Percentiles rank a stretch among this genome's conserved stretches.
These are phyloP conservation scores for Rhagoletis pomonella DNA, from an alignment of 1,140 invertebrate species.

Conservation along the genomic window DNA sequence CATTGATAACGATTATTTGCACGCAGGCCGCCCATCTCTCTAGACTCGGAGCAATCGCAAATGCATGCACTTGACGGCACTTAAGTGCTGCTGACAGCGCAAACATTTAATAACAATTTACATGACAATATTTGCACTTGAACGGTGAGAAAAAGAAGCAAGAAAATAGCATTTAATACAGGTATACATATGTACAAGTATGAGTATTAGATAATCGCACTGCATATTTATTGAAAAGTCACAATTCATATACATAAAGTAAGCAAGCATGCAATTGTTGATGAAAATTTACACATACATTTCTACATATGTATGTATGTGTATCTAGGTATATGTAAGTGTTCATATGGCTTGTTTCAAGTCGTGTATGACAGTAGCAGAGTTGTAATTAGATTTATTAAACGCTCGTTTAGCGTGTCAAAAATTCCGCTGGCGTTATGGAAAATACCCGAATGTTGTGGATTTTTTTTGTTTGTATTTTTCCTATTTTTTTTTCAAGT, in stretches of 20 bases:
- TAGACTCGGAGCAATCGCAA: too few relatives aligned
- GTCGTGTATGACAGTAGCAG: neutral
- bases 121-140: conserved; percentile 23
- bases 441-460: neutral
- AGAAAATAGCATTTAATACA: neutral
- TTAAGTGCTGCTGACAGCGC: neutral
- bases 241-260: neutral
- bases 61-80: neutral
- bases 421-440: neutral
- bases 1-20: too few relatives aligned
- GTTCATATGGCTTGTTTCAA: neutral
- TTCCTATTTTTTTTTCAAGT: neutral
- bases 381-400: conserved; percentile 4
- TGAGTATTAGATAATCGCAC: conserved; percentile 3
- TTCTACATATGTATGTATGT: neutral
- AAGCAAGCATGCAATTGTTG: neutral
- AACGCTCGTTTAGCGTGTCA: neutral
- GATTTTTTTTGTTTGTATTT: neutral
- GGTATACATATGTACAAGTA: neutral
- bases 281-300: neutral
- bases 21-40: too few relatives aligned
- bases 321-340: neutral
- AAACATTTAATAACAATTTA: conserved; percentile 22
- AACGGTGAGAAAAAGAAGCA: neutral
- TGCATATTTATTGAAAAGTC: conserved; percentile 5